Evolutionary conservation across 2,888 invertebrate genomes (phyloP).

Genomic region (Sphaerophoria taeniata): DNA sequence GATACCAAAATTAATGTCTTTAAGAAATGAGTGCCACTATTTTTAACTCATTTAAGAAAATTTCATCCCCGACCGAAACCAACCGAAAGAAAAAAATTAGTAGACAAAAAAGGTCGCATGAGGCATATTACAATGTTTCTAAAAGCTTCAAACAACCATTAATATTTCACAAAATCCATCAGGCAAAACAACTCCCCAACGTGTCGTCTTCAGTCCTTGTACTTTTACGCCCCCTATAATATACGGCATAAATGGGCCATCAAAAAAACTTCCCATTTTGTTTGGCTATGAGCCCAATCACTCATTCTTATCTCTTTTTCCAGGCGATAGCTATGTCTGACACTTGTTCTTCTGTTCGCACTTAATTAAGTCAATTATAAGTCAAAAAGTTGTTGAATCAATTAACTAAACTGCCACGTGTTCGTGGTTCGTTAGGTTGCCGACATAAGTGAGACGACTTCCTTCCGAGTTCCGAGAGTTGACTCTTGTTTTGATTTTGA

Average conservation of each 20-base stretch:
- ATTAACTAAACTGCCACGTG: slow-evolving; percentile 83
- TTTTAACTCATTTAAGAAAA: too few relatives aligned
- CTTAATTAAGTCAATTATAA: slow-evolving; percentile 74
- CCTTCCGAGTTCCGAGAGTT: slow-evolving; percentile 43
- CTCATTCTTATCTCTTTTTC: slow-evolving; percentile 59
- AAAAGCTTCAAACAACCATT: slow-evolving; percentile 25
- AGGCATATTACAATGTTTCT: not conserved
- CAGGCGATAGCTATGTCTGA: slow-evolving; percentile 61
- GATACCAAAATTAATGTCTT: too few relatives aligned
- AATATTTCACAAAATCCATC: slow-evolving; percentile 22
- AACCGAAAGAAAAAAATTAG: not conserved
- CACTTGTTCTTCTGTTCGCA: slow-evolving; percentile 71
- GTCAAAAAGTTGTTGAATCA: slow-evolving; percentile 78
- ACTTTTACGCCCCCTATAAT: not conserved
- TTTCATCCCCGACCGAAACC: too few relatives aligned
- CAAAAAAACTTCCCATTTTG: slow-evolving; percentile 40
- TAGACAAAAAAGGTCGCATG: not conserved
- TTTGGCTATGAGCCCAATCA: slow-evolving; percentile 65
- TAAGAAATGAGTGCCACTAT: too few relatives aligned
- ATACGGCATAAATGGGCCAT: slow-evolving; percentile 18
- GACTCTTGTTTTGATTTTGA: slow-evolving; percentile 34
- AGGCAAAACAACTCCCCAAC: not conserved
- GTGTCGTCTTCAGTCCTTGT: not conserved
- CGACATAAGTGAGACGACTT: slow-evolving; percentile 60
- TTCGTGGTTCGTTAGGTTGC: slow-evolving; percentile 76